phyloP scores from a whole-genome alignment of 2,113 vertebrate species.

The Stigmatopora argus region DNA sequence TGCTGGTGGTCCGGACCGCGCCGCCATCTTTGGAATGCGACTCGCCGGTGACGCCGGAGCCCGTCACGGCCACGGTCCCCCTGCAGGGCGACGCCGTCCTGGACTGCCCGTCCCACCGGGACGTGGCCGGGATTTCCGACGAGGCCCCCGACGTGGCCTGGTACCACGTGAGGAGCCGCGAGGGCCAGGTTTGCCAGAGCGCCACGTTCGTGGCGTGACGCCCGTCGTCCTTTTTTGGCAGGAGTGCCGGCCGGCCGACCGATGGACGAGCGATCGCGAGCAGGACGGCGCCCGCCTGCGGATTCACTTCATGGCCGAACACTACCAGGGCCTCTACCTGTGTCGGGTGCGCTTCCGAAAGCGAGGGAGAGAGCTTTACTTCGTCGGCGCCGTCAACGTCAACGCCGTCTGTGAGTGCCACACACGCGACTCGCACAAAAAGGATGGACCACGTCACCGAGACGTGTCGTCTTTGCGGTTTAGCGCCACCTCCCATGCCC shows the following conservation, averaged over 20 bases:
- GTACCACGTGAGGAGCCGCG: constrained; percentile 68
- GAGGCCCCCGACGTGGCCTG: constrained; percentile 70
- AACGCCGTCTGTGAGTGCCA: constrained; percentile 78
- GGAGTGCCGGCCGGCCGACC: neutral
- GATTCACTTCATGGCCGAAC: constrained; percentile 56
- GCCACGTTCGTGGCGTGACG: no score
- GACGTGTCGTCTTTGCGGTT: neutral
- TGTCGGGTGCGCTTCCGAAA: constrained; percentile 78
- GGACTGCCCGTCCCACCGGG: constrained; percentile 77
- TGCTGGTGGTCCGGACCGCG: constrained; percentile 71
- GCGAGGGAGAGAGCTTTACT: constrained; percentile 63
- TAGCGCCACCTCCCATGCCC: neutral
- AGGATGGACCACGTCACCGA: no score
- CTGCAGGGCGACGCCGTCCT: constrained; percentile 59
- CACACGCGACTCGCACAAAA: neutral
- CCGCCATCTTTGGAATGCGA: constrained; percentile 47
- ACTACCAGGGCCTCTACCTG: constrained; percentile 72
- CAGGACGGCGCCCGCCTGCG: constrained; percentile 52
- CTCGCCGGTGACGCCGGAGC: neutral
- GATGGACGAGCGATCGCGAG: constrained; percentile 35
- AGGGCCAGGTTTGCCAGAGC: no score
- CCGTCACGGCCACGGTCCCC: constrained; percentile 46
- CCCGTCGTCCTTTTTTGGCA: neutral
- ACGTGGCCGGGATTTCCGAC: constrained; percentile 68
- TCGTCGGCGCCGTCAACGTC: constrained; percentile 77